These are phyloP conservation scores for Artibeus lituratus DNA, from an alignment of 2,797 vertebrate species.

Conservation along the genomic window DNA sequence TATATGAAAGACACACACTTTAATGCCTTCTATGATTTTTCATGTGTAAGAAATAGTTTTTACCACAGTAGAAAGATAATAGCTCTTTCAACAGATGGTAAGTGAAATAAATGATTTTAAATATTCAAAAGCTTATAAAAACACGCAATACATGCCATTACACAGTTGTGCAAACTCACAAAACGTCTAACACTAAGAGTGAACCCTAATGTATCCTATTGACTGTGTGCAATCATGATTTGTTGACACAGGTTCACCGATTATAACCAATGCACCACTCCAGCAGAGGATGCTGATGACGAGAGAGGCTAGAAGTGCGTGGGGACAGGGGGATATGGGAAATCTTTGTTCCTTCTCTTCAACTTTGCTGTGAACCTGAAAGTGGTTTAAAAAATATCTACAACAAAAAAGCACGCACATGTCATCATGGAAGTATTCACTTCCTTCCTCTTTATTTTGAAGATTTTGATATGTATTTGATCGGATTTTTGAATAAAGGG, in stretches of 20 bases:
- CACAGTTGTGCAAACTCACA: not conserved
- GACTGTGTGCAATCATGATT: not conserved
- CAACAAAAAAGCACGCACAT: not conserved
- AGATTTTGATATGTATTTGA: not conserved
- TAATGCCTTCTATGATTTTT: not conserved
- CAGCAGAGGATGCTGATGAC: not conserved
- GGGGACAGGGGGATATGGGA: too few species aligned
- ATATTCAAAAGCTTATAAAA: not conserved
- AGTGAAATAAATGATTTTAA: not conserved
- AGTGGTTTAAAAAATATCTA: not conserved
- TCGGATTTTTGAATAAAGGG: not conserved
- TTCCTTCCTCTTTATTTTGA: not conserved
- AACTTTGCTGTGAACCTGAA: not conserved
- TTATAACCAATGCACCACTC: not conserved
- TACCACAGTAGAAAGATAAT: not conserved
- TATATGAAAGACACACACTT: not conserved
- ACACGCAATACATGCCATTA: not conserved
- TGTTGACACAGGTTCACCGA: not conserved
- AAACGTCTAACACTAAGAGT: not conserved
- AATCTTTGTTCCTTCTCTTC: not conserved
- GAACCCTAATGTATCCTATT: not conserved
- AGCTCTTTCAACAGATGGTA: not conserved
- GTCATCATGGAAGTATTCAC: not conserved
- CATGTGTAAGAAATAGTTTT: not conserved
- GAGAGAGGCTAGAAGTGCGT: not conserved